Evolutionary conservation across 2,113 vertebrate species (phyloP), one percentile per base, ranked within the genome.

Genomic region (Pandion haliaetus): DNA sequence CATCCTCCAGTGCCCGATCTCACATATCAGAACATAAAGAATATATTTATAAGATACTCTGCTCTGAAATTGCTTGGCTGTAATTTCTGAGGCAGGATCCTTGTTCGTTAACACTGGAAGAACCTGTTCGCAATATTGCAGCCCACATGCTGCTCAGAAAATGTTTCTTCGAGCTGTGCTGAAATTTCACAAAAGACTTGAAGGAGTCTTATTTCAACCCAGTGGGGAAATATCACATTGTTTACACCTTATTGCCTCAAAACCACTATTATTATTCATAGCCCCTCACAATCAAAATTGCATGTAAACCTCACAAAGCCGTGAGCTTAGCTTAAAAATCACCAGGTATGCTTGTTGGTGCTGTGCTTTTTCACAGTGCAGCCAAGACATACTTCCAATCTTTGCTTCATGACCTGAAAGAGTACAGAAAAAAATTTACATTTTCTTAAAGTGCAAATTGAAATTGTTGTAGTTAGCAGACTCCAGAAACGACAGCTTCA

Each of bases 71-170:
- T 58, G 26, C 65, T 86, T 92, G 72, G 50, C 67, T 93, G 23
- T 70, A 58, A 84, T 93, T 97, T 94, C 52, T 86, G 84, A 95
- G 80, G 84, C 63, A 71, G 63, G 82, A 86, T 90, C 34, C 89
- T 94, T 6, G 16, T 69, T 87, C 9, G 14, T 65, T 88, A 82
- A 81, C 42, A 70, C 32, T 77, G 81, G 82, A 95, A 91, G 88
- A 96, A 92, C 67, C 59, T 79, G 71, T 91, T 92, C 88, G 57
- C 62, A 61, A 23, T 31, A 52, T 12, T 89, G 72, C 82, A 93
- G 84, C 89, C 93, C 90, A 93, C 78, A 17, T 65, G 34, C 55
- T 96, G 70, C 79, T 80, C 71, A 78, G 62, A 83, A 93, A 85
- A 61, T 0, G 0, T 59, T 90, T 87, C 73, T 91, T 63, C 62